Base-by-base conservation (phyloP, 2,888 invertebrate genomes). In the Craniophora ligustri region DNA sequence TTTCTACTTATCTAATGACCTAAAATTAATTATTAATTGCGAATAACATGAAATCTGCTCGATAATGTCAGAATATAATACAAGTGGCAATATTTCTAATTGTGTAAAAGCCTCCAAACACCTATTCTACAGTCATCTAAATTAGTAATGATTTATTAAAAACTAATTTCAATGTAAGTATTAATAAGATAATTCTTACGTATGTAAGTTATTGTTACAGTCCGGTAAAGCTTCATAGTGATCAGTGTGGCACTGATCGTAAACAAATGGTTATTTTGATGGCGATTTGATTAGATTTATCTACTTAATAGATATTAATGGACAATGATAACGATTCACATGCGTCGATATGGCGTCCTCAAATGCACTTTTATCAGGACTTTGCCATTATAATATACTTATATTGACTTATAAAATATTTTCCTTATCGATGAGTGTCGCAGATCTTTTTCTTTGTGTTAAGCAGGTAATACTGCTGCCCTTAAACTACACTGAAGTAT, bases 41-140 rank as follows among this genome's bases (percentile, higher is more conserved):
- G 81, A 82, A 79, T 88, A 88, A 87, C 83, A 84, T 85, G 81
- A 82, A 82, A 78, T 78, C 82, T 84, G 81, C 78, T 79, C 75
- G 76, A 77, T 83, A 82, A 72, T 82, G 81, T 79, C 83, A 82
- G 84, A 84, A 77, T 67, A 86, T 88, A 78, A 82, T 88, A 91
- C 89, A 88, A 60, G 85, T 89, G 88, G 79, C 79, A 82, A 84
- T 86, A 84, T 81, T 77, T 76, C 82, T 88, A 89, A 79, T 85
- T 69, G 91, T 92, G 92, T 92, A 92, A 92, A 92, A 92, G 92
- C 92, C 76, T 92, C 92, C 86, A 92, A 92, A 92, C 92, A 84
- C 87, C 92, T 92, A 92, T 80, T 75, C 87, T 88, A 91, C 87
- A 51, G 76, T 81, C 78, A 50, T 79, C 85, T 90, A 88, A 78